These are phyloP conservation scores for Gymnocypris eckloni DNA, from an alignment of 2,797 vertebrate genomes.

Conservation along the genomic window DNA sequence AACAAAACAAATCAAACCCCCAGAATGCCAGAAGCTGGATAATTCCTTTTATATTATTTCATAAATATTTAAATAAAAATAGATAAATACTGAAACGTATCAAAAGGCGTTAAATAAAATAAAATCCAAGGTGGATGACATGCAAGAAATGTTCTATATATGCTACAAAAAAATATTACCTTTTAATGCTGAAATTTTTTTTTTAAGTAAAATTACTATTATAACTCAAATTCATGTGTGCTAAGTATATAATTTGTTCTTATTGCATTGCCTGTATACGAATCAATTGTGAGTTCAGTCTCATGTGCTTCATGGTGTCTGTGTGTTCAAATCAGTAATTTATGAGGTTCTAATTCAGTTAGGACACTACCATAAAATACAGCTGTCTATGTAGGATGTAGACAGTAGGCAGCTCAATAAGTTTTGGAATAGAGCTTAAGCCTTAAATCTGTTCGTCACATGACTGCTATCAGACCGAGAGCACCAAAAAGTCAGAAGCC, in stretches of 20 bases:
- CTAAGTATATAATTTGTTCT: neutral
- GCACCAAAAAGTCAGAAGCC: conserved; percentile 24
- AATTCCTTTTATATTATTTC: neutral
- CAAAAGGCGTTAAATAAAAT: neutral
- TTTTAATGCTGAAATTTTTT: no score
- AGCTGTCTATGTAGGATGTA: conserved; percentile 13
- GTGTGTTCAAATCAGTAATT: neutral
- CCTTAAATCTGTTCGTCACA: conserved; percentile 18
- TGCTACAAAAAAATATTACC: neutral
- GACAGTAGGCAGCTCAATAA: neutral
- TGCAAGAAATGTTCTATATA: neutral
- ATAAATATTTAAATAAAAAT: neutral
- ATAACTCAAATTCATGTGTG: neutral
- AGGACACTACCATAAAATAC: conserved; percentile 42
- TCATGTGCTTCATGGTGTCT: neutral
- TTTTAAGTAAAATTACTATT: neutral
- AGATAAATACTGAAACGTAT: neutral
- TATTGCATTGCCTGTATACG: neutral
- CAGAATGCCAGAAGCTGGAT: no score
- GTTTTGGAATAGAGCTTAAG: conserved; percentile 6
- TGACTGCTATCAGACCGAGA: conserved; percentile 16
- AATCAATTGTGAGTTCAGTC: neutral
- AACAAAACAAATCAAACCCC: neutral
- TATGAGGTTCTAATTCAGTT: conserved; percentile 3
- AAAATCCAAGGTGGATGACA: neutral